Conservation (phyloP, 2,113 vertebrate species). For the Opisthocomus hoazin region DNA sequence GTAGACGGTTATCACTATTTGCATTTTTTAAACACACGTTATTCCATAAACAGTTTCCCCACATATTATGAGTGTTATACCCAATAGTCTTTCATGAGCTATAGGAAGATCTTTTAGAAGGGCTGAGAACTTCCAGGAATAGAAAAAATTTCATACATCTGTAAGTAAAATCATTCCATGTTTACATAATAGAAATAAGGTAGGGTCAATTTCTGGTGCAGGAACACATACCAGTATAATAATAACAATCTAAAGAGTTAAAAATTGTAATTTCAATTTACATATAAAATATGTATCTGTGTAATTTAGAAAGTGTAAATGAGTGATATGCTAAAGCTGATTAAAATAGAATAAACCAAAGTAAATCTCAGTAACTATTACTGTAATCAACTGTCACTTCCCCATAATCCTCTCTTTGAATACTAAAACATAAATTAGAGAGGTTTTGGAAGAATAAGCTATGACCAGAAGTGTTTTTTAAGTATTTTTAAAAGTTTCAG, state of each 20-base stretch:
- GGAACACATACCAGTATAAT: not conserved
- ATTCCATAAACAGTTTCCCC: not conserved
- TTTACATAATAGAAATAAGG: not conserved
- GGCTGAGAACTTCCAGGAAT: not conserved
- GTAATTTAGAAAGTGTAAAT: not conserved
- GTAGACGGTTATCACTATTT: not conserved
- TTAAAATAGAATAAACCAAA: not conserved
- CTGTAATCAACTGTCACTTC: not conserved
- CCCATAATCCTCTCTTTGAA: not conserved
- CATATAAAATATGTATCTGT: not conserved
- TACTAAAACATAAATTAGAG: not conserved
- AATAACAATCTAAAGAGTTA: not conserved
- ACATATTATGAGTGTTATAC: not conserved
- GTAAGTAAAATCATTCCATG: not conserved
- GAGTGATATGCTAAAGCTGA: not conserved
- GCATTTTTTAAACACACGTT: not conserved
- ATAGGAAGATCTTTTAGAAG: not conserved
- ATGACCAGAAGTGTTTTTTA: not conserved
- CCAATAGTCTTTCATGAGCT: not conserved
- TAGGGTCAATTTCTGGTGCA: not conserved
- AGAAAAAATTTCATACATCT: not conserved
- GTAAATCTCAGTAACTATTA: not conserved
- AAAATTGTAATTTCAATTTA: not conserved
- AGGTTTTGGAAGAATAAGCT: not conserved
- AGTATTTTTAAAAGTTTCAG: not conserved